Evolutionary conservation across 2,113 vertebrate species (phyloP).

Genomic region (Hymenochirus boettgeri): DNA sequence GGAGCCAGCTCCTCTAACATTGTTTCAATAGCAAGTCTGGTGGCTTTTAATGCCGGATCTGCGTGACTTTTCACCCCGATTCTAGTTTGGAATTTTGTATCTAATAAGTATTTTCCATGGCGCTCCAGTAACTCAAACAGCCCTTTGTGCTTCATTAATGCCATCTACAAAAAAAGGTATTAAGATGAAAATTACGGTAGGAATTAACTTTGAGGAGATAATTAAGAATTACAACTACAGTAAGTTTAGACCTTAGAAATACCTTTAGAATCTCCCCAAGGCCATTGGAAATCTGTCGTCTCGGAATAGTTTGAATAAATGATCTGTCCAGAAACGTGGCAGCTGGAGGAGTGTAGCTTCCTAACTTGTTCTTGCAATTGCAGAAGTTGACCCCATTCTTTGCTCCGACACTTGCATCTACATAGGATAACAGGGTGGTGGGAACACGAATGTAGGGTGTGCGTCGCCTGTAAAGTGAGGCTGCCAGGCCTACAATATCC

Average conservation of each 20-base stretch:
- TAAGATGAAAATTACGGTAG: no score
- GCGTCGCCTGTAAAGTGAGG: slow-evolving; percentile 68
- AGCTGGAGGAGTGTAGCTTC: slow-evolving; percentile 65
- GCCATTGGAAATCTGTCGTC: slow-evolving; percentile 72
- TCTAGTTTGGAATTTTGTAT: slow-evolving; percentile 65
- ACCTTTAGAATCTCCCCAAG: slow-evolving; percentile 80
- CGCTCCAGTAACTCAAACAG: slow-evolving; percentile 69
- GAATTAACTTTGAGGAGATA: no score
- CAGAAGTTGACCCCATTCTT: slow-evolving; percentile 78
- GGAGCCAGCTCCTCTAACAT: slow-evolving; percentile 79
- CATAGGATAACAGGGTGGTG: slow-evolving; percentile 73
- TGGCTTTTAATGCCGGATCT: slow-evolving; percentile 55
- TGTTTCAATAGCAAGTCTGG: slow-evolving; percentile 67
- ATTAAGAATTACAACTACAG: no score
- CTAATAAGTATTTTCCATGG: slow-evolving; percentile 56
- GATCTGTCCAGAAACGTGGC: slow-evolving; percentile 71
- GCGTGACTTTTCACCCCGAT: not conserved
- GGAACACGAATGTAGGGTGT: slow-evolving; percentile 75
- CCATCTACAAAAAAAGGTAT: slow-evolving; percentile 61
- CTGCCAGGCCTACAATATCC: slow-evolving; percentile 71
- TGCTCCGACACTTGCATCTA: slow-evolving; percentile 71
- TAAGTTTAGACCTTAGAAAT: no score
- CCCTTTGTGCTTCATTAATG: slow-evolving; percentile 74
- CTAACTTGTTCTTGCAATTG: slow-evolving; percentile 77
- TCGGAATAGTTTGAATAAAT: slow-evolving; percentile 67